phyloP scores from a whole-genome alignment of 2,797 vertebrate species.

The Heterohyrax brucei region DNA sequence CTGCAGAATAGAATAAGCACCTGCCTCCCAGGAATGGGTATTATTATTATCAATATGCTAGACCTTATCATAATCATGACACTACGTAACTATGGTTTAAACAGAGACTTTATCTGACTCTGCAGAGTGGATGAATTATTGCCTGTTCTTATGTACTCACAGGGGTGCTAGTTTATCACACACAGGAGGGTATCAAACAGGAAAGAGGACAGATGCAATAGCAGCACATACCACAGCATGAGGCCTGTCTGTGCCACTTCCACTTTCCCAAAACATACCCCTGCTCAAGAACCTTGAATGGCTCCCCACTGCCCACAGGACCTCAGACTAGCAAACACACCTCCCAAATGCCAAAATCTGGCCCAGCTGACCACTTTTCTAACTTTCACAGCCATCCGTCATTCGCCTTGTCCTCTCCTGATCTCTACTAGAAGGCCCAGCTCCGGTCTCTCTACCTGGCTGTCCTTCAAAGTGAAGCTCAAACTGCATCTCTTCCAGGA shows the following conservation, averaged over 20 bases:
- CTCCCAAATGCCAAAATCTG: not conserved
- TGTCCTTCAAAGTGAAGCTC: not conserved
- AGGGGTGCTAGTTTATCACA: not conserved
- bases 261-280: not conserved
- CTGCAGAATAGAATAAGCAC: not conserved
- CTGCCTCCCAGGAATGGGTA: not conserved
- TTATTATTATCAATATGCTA: not conserved
- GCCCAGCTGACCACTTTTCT: not conserved
- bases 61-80: not conserved
- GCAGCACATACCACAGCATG: not conserved
- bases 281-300: not conserved
- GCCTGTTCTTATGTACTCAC: not conserved
- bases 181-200: not conserved
- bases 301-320: not conserved
- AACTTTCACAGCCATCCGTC: not conserved
- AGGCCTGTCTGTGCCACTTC: rapidly evolving
- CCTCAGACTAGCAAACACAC: not conserved
- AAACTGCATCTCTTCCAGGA: not conserved
- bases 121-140: not conserved
- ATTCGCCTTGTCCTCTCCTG: not conserved
- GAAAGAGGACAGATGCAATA: slow-evolving; percentile 52
- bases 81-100: not conserved
- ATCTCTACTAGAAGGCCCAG: not conserved
- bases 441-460: not conserved
- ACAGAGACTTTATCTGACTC: not conserved